These are phyloP conservation scores for Anagyrus pseudococci DNA, from an alignment of 2,888 invertebrate species.

Conservation along the genomic window DNA sequence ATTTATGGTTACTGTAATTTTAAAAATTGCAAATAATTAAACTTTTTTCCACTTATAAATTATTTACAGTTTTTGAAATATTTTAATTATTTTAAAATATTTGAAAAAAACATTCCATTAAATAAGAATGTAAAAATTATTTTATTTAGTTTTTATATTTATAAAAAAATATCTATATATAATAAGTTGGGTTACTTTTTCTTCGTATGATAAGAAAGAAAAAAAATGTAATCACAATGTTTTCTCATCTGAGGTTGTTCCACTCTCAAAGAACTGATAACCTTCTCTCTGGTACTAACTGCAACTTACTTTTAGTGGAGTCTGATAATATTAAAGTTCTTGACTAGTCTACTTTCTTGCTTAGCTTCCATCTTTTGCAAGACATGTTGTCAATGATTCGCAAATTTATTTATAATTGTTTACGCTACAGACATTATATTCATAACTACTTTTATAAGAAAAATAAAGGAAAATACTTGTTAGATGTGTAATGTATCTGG, in stretches of 20 bases:
- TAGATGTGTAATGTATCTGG: constrained; percentile 37
- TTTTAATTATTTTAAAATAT: too few species aligned
- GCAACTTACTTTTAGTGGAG: constrained; percentile 32
- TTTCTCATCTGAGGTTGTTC: constrained; percentile 30
- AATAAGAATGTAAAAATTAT: too few species aligned
- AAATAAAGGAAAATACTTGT: constrained; percentile 32
- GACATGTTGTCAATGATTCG: constrained; percentile 37
- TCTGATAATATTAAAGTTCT: constrained; percentile 33
- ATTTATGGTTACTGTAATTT: too few species aligned
- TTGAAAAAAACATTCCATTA: too few species aligned
- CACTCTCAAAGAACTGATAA: constrained; percentile 33
- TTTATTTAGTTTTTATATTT: too few species aligned
- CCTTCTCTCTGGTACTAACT: constrained; percentile 27
- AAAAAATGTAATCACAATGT: constrained; percentile 12
- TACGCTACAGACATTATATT: constrained; percentile 30
- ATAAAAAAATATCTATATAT: too few species aligned
- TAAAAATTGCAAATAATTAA: too few species aligned
- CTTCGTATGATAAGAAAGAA: too few species aligned
- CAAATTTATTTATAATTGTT: constrained; percentile 30
- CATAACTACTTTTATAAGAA: constrained; percentile 34
- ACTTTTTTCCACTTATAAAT: too few species aligned
- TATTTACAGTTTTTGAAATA: too few species aligned
- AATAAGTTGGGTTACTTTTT: too few species aligned
- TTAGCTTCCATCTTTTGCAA: constrained; percentile 14
- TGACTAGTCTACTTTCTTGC: neutral